Evolutionary conservation across 2,888 invertebrate genomes (phyloP).

Genomic region (Drosophila peninsularis): DNA sequence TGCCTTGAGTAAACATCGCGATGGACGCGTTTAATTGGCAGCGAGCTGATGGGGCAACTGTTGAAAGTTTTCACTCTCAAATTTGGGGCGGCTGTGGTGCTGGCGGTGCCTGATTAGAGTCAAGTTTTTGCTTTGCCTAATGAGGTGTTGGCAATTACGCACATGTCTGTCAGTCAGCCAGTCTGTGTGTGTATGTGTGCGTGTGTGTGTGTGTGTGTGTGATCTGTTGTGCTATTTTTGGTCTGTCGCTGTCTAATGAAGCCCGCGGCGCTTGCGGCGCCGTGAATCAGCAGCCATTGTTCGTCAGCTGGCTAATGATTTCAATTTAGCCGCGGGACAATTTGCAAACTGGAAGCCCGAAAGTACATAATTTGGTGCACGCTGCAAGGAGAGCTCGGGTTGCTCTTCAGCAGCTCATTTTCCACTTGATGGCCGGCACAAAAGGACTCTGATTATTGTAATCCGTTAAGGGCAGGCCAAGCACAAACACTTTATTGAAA

Average conservation of each 20-base stretch:
- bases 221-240: conserved; percentile 52
- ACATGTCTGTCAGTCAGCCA: conserved; percentile 9
- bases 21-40: conserved; percentile 65
- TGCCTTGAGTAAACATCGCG: conserved; percentile 57
- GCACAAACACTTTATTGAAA: conserved; percentile 73
- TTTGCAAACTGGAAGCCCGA: conserved; percentile 20
- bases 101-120: conserved; percentile 62
- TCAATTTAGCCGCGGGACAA: conserved; percentile 40
- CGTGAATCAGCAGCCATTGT: conserved; percentile 65
- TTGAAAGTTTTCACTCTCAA: conserved; percentile 52
- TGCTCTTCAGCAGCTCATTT: conserved; percentile 13
- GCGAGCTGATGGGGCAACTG: conserved; percentile 37
- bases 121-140: conserved; percentile 60
- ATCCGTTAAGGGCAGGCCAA: conserved; percentile 62
- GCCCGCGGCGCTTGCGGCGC: conserved; percentile 25
- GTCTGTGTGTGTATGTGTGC: background rate
- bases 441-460: conserved; percentile 69
- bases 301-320: conserved; percentile 51
- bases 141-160: conserved; percentile 71
- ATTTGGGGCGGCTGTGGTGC: conserved; percentile 18
- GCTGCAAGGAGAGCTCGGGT: conserved; percentile 15
- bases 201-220: conserved; percentile 16
- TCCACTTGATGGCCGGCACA: conserved; percentile 36
- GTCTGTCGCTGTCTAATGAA: conserved; percentile 43
- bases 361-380: conserved; percentile 38